A percentile compares a stretch with the other conserved stretches of the same genome.
These are phyloP conservation scores for Lucilia sericata DNA, from an alignment of 1,140 invertebrate genomes.

Conservation along the genomic window DNA sequence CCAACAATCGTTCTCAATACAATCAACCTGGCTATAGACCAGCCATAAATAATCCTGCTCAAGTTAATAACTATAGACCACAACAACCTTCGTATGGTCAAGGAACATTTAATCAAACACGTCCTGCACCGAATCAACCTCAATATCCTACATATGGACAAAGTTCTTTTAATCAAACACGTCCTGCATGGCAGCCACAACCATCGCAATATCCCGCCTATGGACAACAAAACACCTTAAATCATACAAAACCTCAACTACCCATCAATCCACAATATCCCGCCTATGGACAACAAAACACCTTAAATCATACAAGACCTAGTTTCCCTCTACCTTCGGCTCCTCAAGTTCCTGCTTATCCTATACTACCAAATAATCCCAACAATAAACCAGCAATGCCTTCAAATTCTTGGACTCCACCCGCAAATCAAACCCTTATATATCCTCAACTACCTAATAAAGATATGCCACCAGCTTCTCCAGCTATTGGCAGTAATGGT, in stretches of 20 bases:
- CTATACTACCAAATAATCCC: not conserved
- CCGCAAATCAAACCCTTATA: not conserved
- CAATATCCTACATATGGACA: not conserved
- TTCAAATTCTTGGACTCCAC: not conserved
- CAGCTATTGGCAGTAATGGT: not conserved
- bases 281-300: not conserved
- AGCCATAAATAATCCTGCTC: not conserved
- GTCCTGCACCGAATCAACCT: not conserved
- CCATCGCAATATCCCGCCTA: not conserved
- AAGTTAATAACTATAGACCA: not conserved
- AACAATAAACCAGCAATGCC: not conserved
- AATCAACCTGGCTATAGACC: not conserved
- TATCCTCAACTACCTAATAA: slow-evolving; percentile 3
- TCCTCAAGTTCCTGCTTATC: not conserved
- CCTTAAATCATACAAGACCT: not conserved
- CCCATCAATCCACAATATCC: not conserved
- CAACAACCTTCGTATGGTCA: not conserved
- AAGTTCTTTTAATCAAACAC: not conserved
- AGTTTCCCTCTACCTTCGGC: not conserved
- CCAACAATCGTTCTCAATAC: not conserved
- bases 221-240: not conserved
- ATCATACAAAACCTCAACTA: not conserved
- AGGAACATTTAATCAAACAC: not conserved
- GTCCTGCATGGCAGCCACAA: not conserved
- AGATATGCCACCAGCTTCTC: not conserved